These are phyloP conservation scores for Scaptomyza hsui DNA, from an alignment of 1,140 invertebrate genomes.

Conservation along the genomic window DNA sequence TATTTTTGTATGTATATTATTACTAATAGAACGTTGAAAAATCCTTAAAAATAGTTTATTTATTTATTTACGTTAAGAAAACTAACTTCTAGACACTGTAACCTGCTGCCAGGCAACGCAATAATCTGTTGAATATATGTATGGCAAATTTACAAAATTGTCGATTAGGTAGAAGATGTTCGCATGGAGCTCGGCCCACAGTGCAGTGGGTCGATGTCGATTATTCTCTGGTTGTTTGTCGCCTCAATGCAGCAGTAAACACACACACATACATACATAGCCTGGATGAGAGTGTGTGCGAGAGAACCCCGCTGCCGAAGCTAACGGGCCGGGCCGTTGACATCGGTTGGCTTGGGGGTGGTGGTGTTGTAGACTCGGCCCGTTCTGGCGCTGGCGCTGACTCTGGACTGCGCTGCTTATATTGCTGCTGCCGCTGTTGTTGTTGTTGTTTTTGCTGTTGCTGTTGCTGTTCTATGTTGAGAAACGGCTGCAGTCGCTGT, in stretches of 20 bases:
- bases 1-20: too few relatives aligned
- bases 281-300: conserved; percentile 5
- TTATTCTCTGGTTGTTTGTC: conserved; percentile 77
- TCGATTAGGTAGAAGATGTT: conserved; percentile 36
- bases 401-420: conserved; percentile 35
- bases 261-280: conserved; percentile 1
- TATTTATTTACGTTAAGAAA: neutral
- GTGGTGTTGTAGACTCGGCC: conserved; percentile 16
- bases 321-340: conserved; percentile 56
- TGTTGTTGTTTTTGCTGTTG: conserved; percentile 8
- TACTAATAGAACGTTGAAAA: too few relatives aligned
- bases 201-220: conserved; percentile 78
- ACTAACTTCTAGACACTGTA: conserved; percentile 17
- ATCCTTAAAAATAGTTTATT: too few relatives aligned
- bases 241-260: conserved; percentile 65
- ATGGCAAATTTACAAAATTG: conserved; percentile 23
- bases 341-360: conserved; percentile 38
- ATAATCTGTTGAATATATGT: conserved; percentile 46
- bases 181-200: conserved; percentile 52
- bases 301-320: conserved; percentile 30
- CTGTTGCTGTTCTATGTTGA: conserved; percentile 24
- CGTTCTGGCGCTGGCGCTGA: conserved; percentile 26
- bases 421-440: conserved; percentile 21
- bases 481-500: conserved; percentile 44
- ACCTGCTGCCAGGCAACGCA: neutral